Conservation (phyloP, 2,888 invertebrate species). For the Drosophila melanocephala region DNA sequence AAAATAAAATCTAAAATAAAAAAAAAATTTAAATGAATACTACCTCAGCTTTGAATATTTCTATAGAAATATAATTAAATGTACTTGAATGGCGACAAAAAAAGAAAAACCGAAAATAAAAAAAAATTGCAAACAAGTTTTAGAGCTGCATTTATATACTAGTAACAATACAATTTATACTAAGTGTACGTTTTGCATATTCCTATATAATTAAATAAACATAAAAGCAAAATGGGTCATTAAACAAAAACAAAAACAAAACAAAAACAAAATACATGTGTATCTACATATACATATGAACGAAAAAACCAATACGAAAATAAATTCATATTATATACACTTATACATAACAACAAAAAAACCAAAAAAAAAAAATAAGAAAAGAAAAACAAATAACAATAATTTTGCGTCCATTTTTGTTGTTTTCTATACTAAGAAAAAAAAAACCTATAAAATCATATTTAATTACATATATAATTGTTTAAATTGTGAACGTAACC, state of each 20-base stretch:
- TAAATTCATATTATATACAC: conserved; percentile 5
- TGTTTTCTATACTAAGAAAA: conserved; percentile 67
- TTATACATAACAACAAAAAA: background rate
- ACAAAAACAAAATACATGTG: conserved; percentile 17
- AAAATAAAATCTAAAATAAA: conserved; percentile 32
- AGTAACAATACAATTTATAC: conserved; percentile 61
- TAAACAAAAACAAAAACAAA: conserved; percentile 15
- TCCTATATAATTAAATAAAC: conserved; percentile 76
- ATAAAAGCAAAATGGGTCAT: conserved; percentile 49
- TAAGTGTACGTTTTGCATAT: conserved; percentile 79
- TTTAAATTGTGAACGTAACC: conserved; percentile 45
- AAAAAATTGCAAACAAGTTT: conserved; percentile 60
- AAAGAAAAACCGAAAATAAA: conserved; percentile 31
- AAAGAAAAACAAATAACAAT: conserved; percentile 58
- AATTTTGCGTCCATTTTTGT: conserved; percentile 82
- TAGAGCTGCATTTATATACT: conserved; percentile 81
- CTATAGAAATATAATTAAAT: conserved; percentile 77
- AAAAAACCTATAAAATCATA: conserved; percentile 26
- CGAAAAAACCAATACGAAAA: conserved; percentile 25
- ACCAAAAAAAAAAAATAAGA: conserved; percentile 15
- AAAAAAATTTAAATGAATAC: conserved; percentile 73
- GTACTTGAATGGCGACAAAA: conserved; percentile 61
- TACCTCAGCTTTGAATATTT: conserved; percentile 83
- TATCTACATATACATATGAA: conserved; percentile 19
- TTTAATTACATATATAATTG: conserved; percentile 54